Percentiles rank a stretch among this genome's conserved stretches.
phyloP scores from a whole-genome alignment of 2,888 invertebrate genomes.

The Amblyjoppa fuscipennis region DNA sequence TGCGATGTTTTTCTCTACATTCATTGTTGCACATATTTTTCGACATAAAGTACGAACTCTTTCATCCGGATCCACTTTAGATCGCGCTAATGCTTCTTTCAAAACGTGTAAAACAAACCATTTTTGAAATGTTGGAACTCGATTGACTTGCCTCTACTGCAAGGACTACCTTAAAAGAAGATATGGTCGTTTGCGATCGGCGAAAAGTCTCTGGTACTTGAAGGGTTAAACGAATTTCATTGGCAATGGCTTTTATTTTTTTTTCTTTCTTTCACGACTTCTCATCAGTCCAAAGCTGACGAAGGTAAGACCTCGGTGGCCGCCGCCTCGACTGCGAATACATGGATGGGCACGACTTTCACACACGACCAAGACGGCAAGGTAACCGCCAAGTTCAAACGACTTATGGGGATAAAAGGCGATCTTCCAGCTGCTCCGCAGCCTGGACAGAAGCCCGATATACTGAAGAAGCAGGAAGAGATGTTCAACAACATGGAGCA shows the following conservation, averaged over 20 bases:
- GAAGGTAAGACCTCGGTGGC: slow-evolving; percentile 82
- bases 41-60: no score
- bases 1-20: no score
- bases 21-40: no score
- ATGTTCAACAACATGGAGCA: slow-evolving; percentile 97
- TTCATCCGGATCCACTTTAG: no score
- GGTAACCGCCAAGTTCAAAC: slow-evolving; percentile 97
- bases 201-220: no score
- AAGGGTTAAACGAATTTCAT: neutral
- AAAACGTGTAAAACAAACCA: no score
- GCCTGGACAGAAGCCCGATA: slow-evolving; percentile 86
- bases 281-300: slow-evolving; percentile 77
- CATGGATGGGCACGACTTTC: slow-evolving; percentile 95
- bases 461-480: slow-evolving; percentile 92
- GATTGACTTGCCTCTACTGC: no score
- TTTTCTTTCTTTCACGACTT: neutral
- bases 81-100: no score
- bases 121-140: no score
- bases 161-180: no score
- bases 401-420: slow-evolving; percentile 97
- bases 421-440: slow-evolving; percentile 82
- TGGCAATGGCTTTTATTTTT: neutral
- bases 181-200: no score
- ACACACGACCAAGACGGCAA: slow-evolving; percentile 96
- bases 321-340: slow-evolving; percentile 84